phyloP scores from a whole-genome alignment of 2,113 vertebrate genomes.

The Nothocercus nigrocapillus region DNA sequence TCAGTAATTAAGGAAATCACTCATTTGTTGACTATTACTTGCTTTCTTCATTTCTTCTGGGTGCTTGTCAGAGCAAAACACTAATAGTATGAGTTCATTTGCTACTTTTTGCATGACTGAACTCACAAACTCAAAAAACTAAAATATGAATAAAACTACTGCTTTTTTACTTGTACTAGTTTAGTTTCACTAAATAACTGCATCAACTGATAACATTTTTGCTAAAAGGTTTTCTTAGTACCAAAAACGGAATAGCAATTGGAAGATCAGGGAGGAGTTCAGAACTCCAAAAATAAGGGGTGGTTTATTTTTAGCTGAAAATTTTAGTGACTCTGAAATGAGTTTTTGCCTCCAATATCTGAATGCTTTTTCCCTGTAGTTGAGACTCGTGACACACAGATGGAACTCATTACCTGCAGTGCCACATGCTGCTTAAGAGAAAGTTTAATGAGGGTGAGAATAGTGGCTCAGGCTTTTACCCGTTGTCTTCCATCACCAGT shows the following conservation, averaged over 20 bases:
- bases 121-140: background rate
- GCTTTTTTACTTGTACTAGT: background rate
- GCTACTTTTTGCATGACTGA: background rate
- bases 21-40: background rate
- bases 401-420: constrained; percentile 52
- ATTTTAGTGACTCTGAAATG: constrained; percentile 40
- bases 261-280: background rate
- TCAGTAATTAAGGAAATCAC: background rate
- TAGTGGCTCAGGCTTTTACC: constrained; percentile 6
- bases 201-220: background rate
- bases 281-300: constrained; percentile 21
- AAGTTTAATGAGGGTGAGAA: constrained; percentile 59
- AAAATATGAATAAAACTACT: background rate
- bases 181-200: background rate
- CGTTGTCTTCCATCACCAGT: constrained; percentile 22
- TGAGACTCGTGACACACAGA: constrained; percentile 43
- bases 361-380: constrained; percentile 42
- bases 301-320: constrained; percentile 49
- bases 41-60: background rate
- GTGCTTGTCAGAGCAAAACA: background rate
- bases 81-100: background rate
- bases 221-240: background rate
- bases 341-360: constrained; percentile 52
- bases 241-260: background rate
- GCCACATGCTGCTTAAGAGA: constrained; percentile 16